These are phyloP conservation scores for Clarias magur DNA, from an alignment of 2,113 vertebrate species.

Conservation along the genomic window DNA sequence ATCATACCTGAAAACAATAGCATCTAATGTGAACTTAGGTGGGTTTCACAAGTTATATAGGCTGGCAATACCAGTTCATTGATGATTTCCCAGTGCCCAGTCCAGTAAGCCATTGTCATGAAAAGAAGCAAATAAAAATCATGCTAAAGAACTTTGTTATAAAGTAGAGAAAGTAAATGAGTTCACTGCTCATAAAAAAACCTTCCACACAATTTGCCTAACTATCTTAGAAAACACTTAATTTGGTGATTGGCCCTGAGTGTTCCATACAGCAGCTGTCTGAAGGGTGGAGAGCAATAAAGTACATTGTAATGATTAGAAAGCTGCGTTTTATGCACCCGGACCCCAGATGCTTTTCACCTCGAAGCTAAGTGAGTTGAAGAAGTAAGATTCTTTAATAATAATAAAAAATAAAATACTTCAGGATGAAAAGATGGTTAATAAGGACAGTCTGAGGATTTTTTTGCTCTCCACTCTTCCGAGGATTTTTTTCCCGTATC, in stretches of 20 bases:
- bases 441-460: neutral
- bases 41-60: too few relatives aligned
- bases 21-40: too few relatives aligned
- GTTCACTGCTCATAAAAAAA: neutral
- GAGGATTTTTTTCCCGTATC: neutral
- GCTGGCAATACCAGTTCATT: too few relatives aligned
- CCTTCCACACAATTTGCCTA: neutral
- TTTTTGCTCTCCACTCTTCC: neutral
- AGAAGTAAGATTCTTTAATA: neutral
- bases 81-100: too few relatives aligned
- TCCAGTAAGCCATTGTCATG: too few relatives aligned
- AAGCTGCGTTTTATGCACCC: neutral
- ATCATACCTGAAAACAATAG: too few relatives aligned
- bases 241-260: neutral
- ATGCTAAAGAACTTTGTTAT: neutral
- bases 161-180: neutral
- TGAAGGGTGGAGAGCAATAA: neutral
- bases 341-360: neutral
- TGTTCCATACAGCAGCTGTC: slow-evolving; percentile 3
- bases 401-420: too few relatives aligned
- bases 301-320: neutral
- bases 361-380: neutral
- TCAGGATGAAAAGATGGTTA: neutral
- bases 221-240: neutral
- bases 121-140: too few relatives aligned